phyloP scores from a whole-genome alignment of 2,113 vertebrate genomes.

The Callithrix jacchus region DNA sequence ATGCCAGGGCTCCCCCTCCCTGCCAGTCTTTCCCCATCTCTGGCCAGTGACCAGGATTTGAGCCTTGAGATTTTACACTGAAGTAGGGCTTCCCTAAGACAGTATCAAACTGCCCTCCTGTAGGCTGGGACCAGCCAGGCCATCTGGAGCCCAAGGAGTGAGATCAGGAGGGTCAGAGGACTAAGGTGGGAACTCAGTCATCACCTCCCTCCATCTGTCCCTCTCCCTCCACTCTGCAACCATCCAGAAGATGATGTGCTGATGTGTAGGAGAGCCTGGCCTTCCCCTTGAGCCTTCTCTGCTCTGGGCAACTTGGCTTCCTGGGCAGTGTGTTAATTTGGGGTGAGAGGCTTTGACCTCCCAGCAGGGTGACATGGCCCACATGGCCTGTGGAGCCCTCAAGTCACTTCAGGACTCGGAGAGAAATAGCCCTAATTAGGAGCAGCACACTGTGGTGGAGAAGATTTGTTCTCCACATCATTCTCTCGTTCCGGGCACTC shows the following conservation, averaged over 20 bases:
- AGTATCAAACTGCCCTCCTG: background rate
- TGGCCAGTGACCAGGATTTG: background rate
- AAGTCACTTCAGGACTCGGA: background rate
- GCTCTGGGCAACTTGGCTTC: slow-evolving; percentile 23
- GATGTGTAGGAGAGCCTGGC: background rate
- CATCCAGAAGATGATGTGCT: background rate
- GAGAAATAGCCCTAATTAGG: background rate
- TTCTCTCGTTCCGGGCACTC: background rate
- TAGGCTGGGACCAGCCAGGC: background rate
- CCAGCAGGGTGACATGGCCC: background rate
- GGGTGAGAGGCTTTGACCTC: background rate
- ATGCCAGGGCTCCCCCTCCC: background rate
- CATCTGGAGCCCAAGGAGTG: background rate
- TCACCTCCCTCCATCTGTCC: background rate
- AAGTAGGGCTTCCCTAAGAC: background rate
- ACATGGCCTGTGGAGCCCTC: background rate
- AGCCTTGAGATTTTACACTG: background rate
- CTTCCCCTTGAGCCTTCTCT: background rate
- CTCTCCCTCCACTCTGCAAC: background rate
- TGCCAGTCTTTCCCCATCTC: background rate
- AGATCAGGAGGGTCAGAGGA: too few relatives aligned
- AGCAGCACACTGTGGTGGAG: background rate
- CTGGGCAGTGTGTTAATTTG: background rate
- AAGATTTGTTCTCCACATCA: background rate
- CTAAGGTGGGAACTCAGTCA: background rate